Conservation (phyloP, 2,113 vertebrate genomes). For the Orthonyx spaldingii region DNA sequence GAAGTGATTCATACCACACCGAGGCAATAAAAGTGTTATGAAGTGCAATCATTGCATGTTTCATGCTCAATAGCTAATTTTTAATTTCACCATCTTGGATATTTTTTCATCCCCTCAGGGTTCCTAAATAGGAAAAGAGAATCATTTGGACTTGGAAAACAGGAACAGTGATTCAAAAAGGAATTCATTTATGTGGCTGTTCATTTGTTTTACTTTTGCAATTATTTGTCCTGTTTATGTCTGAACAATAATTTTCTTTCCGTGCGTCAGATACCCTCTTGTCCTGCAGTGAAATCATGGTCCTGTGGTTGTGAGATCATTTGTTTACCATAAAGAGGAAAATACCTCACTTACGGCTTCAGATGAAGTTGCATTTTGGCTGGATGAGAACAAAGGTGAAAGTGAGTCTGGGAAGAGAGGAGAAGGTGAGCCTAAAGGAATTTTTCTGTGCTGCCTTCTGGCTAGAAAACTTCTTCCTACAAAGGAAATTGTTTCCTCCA, state of each 20-base stretch:
- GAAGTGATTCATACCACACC: conserved; percentile 50
- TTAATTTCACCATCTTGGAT: conserved; percentile 61
- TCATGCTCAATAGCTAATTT: conserved; percentile 63
- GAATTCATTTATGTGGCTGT: conserved; percentile 45
- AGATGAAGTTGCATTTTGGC: neutral
- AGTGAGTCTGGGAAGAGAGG: neutral
- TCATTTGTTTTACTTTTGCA: conserved; percentile 36
- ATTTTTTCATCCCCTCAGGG: conserved; percentile 39
- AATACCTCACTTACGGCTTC: neutral
- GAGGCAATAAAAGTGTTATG: conserved; percentile 63
- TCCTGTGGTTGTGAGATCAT: neutral
- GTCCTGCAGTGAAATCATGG: neutral
- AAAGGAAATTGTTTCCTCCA: neutral
- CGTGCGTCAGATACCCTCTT: neutral
- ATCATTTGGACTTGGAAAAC: conserved; percentile 23
- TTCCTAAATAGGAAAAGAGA: conserved; percentile 38
- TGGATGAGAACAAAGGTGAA: neutral
- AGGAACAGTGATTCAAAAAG: conserved; percentile 16
- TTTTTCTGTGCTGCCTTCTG: neutral
- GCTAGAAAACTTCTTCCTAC: neutral
- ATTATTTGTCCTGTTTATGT: conserved; percentile 18
- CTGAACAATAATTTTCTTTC: neutral
- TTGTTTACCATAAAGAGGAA: neutral
- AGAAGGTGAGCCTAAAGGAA: neutral
- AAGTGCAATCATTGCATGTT: conserved; percentile 60